Base-by-base conservation (phyloP, 2,113 vertebrate genomes). In the Pelodiscus sinensis region DNA sequence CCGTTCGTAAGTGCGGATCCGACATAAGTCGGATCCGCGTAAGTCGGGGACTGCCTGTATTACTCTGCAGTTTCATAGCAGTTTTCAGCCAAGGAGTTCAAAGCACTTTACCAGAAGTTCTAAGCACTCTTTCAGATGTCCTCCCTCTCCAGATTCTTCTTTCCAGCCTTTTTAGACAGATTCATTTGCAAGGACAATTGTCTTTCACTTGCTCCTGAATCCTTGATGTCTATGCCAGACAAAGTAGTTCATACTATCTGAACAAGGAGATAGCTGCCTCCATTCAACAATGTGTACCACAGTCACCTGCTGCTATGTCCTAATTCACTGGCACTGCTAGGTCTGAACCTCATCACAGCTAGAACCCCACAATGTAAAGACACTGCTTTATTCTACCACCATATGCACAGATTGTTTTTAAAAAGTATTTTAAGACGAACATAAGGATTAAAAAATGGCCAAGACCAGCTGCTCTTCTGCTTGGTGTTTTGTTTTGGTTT, bases 191-290 rank as follows among this genome's bases (percentile, higher is more conserved):
- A 0, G 2, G 55, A 56, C 4, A 5, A 8, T 55, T 68, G 4
- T 29, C 4, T 52, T 87, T 50, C 83, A 62, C 27, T 91, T 35
- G 79, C 29, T 35, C n/a, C 0, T 0, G 22, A 85, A 35, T 0
- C 1, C 38, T 68, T 38, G 44, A 71, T 25, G 5, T 9, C 35
- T 13, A 44, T 55, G 16, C 51, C 54, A 65, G 84, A 65, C 50
- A 89, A 38, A 79, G 50, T 5, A 84, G 8, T 12, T 15, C 21
- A 27, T 38, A 21, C 50, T 57, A 29, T 35, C 29, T 55, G 68
- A 38, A 57, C 73, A 89, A 87, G 81, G n/a, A 81, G 73, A 87
- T 57, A 75, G 68, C 16, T 7, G 1, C 52, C 55, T 89, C 38
- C 6, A 56, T 0, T 2, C 54, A 75, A 73, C 14, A 86, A 8